A percentile compares a stretch with the other conserved stretches of the same genome.
phyloP scores from a whole-genome alignment of 2,797 vertebrate genomes.

The Selene dorsalis region DNA sequence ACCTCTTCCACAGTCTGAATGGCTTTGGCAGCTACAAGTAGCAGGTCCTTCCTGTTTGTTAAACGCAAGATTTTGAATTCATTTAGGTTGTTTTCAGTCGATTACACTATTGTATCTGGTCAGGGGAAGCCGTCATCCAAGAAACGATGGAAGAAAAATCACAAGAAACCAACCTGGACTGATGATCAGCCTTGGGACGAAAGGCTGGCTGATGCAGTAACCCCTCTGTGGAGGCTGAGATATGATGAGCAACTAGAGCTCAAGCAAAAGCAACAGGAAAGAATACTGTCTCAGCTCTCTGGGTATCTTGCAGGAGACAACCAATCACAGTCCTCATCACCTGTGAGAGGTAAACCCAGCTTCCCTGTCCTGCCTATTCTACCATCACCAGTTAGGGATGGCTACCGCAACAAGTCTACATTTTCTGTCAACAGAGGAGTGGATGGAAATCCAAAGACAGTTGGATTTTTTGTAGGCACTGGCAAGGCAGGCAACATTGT shows the following conservation, averaged over 20 bases:
- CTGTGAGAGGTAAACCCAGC: constrained; percentile 55
- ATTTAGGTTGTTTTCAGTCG: constrained; percentile 44
- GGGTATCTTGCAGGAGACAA: constrained; percentile 52
- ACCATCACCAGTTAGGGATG: constrained; percentile 82
- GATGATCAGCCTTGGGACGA: constrained; percentile 79
- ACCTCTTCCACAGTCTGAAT: constrained; percentile 34
- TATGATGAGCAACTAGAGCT: constrained; percentile 89
- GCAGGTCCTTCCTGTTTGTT: constrained; percentile 34
- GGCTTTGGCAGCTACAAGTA: constrained; percentile 23
- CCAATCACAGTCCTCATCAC: constrained; percentile 6
- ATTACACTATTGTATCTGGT: not conserved
- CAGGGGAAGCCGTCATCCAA: constrained; percentile 15
- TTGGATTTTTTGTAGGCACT: constrained; percentile 87
- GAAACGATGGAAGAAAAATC: constrained; percentile 43
- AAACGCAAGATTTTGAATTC: constrained; percentile 1
- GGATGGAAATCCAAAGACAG: constrained; percentile 89
- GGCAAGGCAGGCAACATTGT: constrained; percentile 83
- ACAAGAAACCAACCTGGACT: constrained; percentile 21
- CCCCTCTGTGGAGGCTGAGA: constrained; percentile 88
- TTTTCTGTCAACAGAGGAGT: constrained; percentile 90
- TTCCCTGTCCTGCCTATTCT: constrained; percentile 83
- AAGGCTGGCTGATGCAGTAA: constrained; percentile 83
- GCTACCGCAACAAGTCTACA: constrained; percentile 91
- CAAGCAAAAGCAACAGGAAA: constrained; percentile 86
- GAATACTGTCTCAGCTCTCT: constrained; percentile 80